Conservation (phyloP, 2,113 vertebrate genomes). For the Cervus canadensis region DNA sequence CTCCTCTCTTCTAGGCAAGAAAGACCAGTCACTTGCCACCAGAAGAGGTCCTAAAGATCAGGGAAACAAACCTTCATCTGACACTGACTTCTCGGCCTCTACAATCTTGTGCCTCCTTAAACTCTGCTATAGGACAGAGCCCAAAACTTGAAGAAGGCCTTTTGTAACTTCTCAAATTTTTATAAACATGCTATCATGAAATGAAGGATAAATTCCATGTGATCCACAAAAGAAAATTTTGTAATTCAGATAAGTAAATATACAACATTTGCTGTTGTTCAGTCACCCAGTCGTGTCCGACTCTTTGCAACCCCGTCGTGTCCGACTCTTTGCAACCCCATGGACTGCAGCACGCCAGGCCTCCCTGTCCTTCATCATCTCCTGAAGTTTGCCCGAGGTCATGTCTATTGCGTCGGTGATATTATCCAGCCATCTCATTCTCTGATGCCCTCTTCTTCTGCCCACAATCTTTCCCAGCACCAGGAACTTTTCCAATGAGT, state of each 20-base stretch:
- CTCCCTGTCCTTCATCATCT: not conserved
- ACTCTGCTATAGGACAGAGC: not conserved
- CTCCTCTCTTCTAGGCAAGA: not conserved
- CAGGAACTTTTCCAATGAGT: not conserved
- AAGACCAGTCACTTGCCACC: not conserved
- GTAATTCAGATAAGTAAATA: not conserved
- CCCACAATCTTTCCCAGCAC: not conserved
- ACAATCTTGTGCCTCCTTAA: not conserved
- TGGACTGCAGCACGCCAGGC: not conserved
- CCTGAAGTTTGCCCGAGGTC: not conserved
- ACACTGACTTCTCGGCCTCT: not conserved
- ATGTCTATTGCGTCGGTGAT: not conserved
- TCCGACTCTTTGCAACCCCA: not conserved
- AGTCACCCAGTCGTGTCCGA: fast-evolving
- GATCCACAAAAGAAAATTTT: not conserved
- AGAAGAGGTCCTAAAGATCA: not conserved
- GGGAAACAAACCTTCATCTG: not conserved
- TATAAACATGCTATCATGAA: not conserved
- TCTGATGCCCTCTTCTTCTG: not conserved
- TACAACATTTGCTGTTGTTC: not conserved
- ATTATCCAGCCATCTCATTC: not conserved
- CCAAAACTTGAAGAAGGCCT: not conserved
- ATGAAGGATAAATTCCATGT: not conserved
- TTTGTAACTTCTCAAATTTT: not conserved
- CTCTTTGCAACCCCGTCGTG: not conserved